Base-by-base conservation (phyloP, 35 echinoderm and acorn worm genomes). In the Strongylocentrotus purpuratus region DNA sequence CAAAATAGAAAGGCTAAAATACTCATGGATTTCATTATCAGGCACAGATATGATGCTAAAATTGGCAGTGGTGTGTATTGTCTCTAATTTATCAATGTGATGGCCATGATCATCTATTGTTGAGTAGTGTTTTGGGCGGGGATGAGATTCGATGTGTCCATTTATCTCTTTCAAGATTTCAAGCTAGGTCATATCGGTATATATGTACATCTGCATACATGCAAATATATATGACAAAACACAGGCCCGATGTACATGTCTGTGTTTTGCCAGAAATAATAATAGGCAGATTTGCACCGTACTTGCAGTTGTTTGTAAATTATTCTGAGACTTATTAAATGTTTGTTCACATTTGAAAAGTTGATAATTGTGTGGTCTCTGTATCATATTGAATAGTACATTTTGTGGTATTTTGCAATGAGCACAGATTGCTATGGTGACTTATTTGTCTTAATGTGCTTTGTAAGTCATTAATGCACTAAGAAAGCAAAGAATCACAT, bases 321-420 rank as follows among this genome's bases (percentile, higher is more conserved):
- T 78, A 78, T 78, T 71, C 2, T 78, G 65, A 78, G 65, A 78
- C 65, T 28, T 78, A 78, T 78, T 78, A 78, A 78, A 78, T 78
- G 65, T 78, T 78, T 78, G 65, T 78, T 78, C 65, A 78, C 65
- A 70, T 78, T 78, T 78, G 65, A 78, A 78, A 78, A 78, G 35
- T 18, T 78, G 5, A 78, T n/a, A 78, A 78, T 78, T 78, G 4
- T 78, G 65, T 78, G 2, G 7, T 7, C 65, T 55, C 50, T 55
- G 1, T 55, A 55, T 12, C 10, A 12, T 55, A 55, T 55, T 55
- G 50, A 41, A 3, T 41, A 41, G 35, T 41, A 41, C 35, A 41
- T 41, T 41, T 41, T 41, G 11, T 11, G 11, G 52, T 59, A n/a
- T 9, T 59, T 0, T 9, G 11, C 52, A 59, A 59, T 2, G 5